Conservation (phyloP, 23 tunicate genomes). For the Halocynthia roretzi region DNA sequence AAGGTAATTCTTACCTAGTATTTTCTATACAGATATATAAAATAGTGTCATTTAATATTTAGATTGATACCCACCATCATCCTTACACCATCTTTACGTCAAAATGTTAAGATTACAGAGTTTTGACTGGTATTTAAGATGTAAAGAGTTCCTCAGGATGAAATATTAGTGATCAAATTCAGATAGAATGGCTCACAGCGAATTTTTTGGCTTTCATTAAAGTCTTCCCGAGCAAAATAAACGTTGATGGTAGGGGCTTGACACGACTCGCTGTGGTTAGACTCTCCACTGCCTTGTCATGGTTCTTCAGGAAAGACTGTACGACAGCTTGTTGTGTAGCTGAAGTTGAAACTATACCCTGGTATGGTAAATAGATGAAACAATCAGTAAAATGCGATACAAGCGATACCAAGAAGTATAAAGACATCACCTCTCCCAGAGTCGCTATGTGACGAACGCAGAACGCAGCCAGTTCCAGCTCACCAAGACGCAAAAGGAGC, state of each 20-base stretch:
- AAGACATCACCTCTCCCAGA: conserved; percentile 44
- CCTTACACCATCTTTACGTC: too few relatives aligned
- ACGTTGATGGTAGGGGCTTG: conserved; percentile 67
- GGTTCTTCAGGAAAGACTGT: conserved; percentile 79
- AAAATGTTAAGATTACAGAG: too few relatives aligned
- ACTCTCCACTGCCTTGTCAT: conserved; percentile 62
- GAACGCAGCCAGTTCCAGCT: conserved; percentile 71
- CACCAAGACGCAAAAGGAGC: conserved; percentile 45
- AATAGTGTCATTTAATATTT: too few relatives aligned
- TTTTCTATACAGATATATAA: too few relatives aligned
- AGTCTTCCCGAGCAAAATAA: conserved; percentile 69
- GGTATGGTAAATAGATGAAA: neutral
- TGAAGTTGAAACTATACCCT: conserved; percentile 75
- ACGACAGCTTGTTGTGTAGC: conserved; percentile 91
- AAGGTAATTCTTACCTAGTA: too few relatives aligned
- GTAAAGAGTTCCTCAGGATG: too few relatives aligned
- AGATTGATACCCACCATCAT: too few relatives aligned
- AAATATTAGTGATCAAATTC: too few relatives aligned
- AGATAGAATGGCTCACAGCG: conserved; percentile 17
- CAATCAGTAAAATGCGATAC: neutral
- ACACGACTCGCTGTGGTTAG: conserved; percentile 49
- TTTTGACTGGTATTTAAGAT: too few relatives aligned
- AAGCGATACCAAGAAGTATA: neutral
- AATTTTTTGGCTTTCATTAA: conserved; percentile 78
- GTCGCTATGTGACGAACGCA: conserved; percentile 80